Evolutionary conservation across 2,888 invertebrate genomes (phyloP), one percentile per base, ranked within the genome.

Genomic region (Campoplex nolae): DNA sequence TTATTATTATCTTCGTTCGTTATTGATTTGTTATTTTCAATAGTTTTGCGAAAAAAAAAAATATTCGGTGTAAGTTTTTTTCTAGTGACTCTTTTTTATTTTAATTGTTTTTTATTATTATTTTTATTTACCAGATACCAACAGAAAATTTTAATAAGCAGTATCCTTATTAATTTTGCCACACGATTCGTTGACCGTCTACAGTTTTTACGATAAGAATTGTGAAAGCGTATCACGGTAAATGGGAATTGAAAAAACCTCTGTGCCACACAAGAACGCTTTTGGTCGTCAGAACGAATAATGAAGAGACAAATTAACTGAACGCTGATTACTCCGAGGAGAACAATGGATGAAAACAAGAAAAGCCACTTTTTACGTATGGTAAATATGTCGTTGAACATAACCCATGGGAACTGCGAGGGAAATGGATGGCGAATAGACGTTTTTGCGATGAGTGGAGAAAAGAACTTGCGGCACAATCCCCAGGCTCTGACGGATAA

Each of bases 371-470:
- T 80, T 45, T 86, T 23, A 18, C 65, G 28, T 62, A 68, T 67
- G 74, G 18, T 67, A 62, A 79, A 85, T 81, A 67, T 78, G 45
- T 77, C 68, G 74, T 83, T 73, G 65, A 71, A 83, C 77, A 77
- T 86, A 70, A n/a, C 70, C 65, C 75, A 65, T 73, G 75, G 70
- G 78, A 71, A 67, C 75, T 48, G 71, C 35, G 73, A 83, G 58
- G 67, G 76, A 85, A 76, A 28, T 28, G 28, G 73, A 16, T 6
- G 54, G 42, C 4, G 58, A 58, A 56, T n/a, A 13, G n/a, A 42
- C 54, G 42, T 8, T 65, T 65, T 16, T 38, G 1, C 32, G 32
- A 32, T 28, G 16, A 32, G 28, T 6, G 28, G 1, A 28, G 13
- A 2, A 9, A 23, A 58, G 13, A 58, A 23, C 28, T 23, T n/a